phyloP scores from a whole-genome alignment of 2,888 invertebrate species.

The Epinotia demarniana region DNA sequence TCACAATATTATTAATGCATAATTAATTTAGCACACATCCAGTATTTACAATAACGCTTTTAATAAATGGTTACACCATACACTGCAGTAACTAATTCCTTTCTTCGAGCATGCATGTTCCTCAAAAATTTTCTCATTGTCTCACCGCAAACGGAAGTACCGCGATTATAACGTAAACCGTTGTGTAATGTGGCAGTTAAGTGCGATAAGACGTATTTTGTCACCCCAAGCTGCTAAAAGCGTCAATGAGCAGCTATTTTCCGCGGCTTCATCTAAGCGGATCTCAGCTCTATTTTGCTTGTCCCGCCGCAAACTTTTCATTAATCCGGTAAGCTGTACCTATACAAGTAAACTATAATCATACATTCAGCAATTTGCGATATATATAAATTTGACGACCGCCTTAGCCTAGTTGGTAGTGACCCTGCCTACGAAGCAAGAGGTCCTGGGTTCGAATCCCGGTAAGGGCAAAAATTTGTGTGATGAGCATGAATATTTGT shows the following conservation, averaged over 20 bases:
- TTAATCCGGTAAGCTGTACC: not conserved
- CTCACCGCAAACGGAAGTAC: conserved; percentile 8
- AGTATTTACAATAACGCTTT: not conserved
- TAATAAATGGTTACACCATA: conserved; percentile 1
- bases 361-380: not conserved
- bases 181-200: conserved; percentile 31
- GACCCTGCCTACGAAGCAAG: no score
- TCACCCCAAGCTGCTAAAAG: conserved; percentile 17
- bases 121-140: conserved; percentile 14
- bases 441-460: no score
- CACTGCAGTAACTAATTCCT: conserved; percentile 2
- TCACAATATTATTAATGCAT: not conserved
- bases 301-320: conserved; percentile 8
- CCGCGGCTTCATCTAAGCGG: conserved; percentile 15
- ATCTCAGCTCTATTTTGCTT: not conserved
- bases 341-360: not conserved
- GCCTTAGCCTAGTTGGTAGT: no score
- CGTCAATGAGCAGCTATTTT: conserved; percentile 27
- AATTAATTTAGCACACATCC: not conserved
- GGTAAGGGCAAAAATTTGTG: no score
- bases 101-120: conserved; percentile 11
- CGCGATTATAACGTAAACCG: conserved; percentile 22
- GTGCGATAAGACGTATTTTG: conserved; percentile 24
- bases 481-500: no score
- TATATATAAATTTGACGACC: no score